Evolutionary conservation across 2,113 vertebrate genomes (phyloP).

Genomic region (Bettongia penicillata): DNA sequence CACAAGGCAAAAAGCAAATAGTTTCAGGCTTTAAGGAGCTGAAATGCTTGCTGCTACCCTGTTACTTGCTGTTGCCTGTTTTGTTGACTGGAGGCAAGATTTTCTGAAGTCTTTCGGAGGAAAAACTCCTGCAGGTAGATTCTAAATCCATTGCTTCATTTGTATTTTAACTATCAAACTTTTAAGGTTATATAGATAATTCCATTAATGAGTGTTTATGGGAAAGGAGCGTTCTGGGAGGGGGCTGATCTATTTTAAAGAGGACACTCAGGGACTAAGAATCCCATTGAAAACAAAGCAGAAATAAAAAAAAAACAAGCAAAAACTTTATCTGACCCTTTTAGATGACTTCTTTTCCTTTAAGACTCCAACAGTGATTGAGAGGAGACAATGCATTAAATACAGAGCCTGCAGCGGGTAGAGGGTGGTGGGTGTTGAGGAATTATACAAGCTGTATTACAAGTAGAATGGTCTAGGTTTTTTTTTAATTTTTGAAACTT

Average conservation of each 20-base stretch:
- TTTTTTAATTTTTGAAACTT: constrained; percentile 44
- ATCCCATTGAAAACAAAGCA: not conserved
- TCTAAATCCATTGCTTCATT: constrained; percentile 43
- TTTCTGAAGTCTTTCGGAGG: not conserved
- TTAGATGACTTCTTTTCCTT: not conserved
- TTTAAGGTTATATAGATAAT: not conserved
- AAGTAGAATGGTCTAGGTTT: not conserved
- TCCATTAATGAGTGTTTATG: not conserved
- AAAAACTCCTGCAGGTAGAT: constrained; percentile 8
- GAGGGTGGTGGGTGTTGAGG: not conserved
- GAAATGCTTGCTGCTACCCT: not conserved
- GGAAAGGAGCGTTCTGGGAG: not conserved
- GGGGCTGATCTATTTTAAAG: not conserved
- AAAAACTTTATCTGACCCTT: not conserved
- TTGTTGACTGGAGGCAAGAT: not conserved
- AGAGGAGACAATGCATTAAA: not conserved
- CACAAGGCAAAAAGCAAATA: not conserved
- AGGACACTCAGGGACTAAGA: not conserved
- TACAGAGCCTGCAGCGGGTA: not conserved
- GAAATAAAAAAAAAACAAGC: not conserved
- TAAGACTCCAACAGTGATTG: accelerated
- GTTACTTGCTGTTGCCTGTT: not conserved
- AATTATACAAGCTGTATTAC: not conserved
- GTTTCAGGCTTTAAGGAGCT: not conserved
- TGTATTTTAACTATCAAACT: constrained; percentile 17